Evolutionary conservation across 2,113 vertebrate species (phyloP), one percentile per base, ranked within the genome.

Genomic region (Buteo buteo): DNA sequence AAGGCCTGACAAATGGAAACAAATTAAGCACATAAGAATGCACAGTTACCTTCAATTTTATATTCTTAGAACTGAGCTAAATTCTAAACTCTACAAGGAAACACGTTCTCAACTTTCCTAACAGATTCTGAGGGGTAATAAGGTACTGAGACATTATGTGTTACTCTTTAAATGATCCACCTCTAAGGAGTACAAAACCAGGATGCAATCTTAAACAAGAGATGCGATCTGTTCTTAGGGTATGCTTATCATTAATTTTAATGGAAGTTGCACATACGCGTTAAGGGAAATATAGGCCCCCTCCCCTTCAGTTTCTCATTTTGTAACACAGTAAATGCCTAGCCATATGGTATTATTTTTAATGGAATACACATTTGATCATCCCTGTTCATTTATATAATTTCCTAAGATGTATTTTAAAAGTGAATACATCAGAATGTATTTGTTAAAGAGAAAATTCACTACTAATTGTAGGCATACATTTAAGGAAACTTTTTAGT

Each of bases 331-430:
- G 52, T 95, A 91, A 95, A 86, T 92, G 40, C 69, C 18, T 69
- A 86, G 32, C 31, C 89, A 90, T 86, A 83, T 87, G 78, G 70
- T 57, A 18, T 81, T 71, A 94, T 76, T 84, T 86, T 92, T 40
- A 96, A 96, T 94, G 40, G 45, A 91, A 94, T 91, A 44, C 59
- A 69, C 34, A 90, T 97, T 96, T 96, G 55, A 94, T 88, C 24
- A 91, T 92, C 62, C 88, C 44, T 87, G 65, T 64, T 96, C 49
- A 80, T 95, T 84, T 94, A 70, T 90, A 69, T 14, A 82, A 91
- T 92, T 86, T 79, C 58, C 82, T 90, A 86, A 94, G 18, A 76
- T 40, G 40, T 71, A 64, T 55, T 82, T 86, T 81, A 88, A 88
- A 97, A 96, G 45, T 3, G 3, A 95, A 86, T n/a, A 57, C 38